phyloP scores from a whole-genome alignment of 1,140 invertebrate genomes.

The Euwallacea fornicatus region DNA sequence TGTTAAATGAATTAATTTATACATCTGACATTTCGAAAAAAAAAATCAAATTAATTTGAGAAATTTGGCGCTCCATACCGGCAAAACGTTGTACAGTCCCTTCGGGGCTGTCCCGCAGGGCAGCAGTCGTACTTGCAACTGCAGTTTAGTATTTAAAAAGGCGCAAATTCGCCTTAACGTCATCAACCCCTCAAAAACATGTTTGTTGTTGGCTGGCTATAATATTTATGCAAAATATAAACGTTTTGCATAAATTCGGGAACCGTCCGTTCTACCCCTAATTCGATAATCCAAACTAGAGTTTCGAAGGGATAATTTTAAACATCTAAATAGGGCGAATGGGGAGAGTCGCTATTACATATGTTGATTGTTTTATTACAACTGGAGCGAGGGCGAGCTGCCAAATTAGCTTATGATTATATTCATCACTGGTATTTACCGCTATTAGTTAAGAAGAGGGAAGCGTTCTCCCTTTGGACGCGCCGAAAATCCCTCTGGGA shows the following conservation, averaged over 20 bases:
- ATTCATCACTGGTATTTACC: conserved; percentile 54
- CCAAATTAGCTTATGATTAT: conserved; percentile 53
- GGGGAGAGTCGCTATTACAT: conserved; percentile 43
- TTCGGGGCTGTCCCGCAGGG: no score
- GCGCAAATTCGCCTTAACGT: conserved; percentile 24
- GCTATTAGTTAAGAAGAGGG: conserved; percentile 53
- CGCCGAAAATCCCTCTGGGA: conserved; percentile 24
- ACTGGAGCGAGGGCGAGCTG: conserved; percentile 43
- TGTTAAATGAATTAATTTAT: no score
- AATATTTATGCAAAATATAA: conserved; percentile 6
- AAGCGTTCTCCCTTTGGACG: conserved; percentile 36
- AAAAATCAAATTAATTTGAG: no score
- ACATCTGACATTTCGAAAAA: no score
- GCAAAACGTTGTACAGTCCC: no score
- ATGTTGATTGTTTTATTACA: conserved; percentile 54
- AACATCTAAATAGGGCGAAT: conserved; percentile 40
- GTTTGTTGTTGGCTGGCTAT: conserved; percentile 29
- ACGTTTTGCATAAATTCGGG: conserved; percentile 39
- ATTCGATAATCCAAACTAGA: conserved; percentile 42
- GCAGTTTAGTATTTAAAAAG: conserved; percentile 1
- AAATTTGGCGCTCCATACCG: no score
- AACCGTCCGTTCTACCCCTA: conserved; percentile 23
- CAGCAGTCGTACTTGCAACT: no score
- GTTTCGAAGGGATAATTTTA: conserved; percentile 46
- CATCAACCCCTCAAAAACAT: conserved; percentile 33